Evolutionary conservation across 1,140 invertebrate species (phyloP).

Genomic region (Cydia pomonella): DNA sequence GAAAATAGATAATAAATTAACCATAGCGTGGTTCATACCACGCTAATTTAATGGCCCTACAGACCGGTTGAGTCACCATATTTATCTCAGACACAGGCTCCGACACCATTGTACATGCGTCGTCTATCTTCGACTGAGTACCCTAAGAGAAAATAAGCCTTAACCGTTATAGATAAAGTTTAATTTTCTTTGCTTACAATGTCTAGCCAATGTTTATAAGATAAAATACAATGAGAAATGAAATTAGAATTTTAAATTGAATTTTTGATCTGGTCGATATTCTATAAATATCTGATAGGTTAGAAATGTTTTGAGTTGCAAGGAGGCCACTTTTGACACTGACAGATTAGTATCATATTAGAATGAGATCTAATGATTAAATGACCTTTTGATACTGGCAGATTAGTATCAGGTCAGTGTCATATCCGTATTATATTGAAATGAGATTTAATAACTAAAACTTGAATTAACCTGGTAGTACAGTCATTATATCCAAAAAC

Average conservation of each 20-base stretch:
- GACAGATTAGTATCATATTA: too few species aligned
- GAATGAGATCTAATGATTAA: too few species aligned
- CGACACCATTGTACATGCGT: constrained; percentile 12
- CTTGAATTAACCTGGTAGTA: too few species aligned
- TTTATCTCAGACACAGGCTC: constrained; percentile 18
- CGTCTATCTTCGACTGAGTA: not conserved
- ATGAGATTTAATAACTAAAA: too few species aligned
- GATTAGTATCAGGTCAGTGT: too few species aligned
- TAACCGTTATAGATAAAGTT: not conserved
- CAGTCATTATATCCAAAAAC: too few species aligned
- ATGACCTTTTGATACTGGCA: too few species aligned
- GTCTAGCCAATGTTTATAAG: not conserved
- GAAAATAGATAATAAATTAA: too few species aligned
- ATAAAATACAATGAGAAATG: not conserved
- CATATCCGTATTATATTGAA: too few species aligned
- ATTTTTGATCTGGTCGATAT: not conserved
- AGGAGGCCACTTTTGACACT: too few species aligned
- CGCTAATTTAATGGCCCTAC: not conserved
- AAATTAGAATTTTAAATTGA: constrained; percentile 15
- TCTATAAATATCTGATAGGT: not conserved
- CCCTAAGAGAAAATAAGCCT: not conserved
- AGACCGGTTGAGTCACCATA: constrained; percentile 14
- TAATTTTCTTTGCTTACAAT: not conserved
- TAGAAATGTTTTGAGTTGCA: too few species aligned
- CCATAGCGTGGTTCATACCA: too few species aligned